Evolutionary conservation across 2,113 vertebrate genomes (phyloP), one percentile per base, ranked within the genome.

Genomic region (Tetrax tetrax): DNA sequence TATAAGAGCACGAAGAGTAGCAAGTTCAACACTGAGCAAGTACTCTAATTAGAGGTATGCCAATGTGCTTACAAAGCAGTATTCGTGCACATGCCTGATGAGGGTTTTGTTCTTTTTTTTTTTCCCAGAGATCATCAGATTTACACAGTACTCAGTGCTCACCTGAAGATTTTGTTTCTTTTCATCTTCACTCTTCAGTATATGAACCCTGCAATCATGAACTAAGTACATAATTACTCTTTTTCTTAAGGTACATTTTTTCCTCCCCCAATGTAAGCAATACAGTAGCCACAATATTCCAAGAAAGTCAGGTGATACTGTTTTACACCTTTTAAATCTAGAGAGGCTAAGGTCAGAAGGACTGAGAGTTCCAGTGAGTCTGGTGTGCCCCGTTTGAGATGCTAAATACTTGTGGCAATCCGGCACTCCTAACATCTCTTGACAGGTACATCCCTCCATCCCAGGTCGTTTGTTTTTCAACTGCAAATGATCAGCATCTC

Each of bases 251-350:
- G 47, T 14, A 19, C 14, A 8, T 15, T 57, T 64, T 64, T 63
- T 17, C 11, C 8, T 79, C 17, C 48, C n/a, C 10, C 59, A 37
- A 0, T 0, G n/a, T 35, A 18, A 80, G 17, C 9, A 35, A 18
- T 6, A 47, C 15, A 53, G 35, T 18, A 51, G 12, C 48, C 21
- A 31, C 38, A 61, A 19, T 27, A 35, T 18, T 64, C 16, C 63
- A 66, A 31, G 28, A 6, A 54, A 83, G 14, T 25, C 18, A 16
- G 65, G 35, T 3, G 29, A 51, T 28, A 28, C 6, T 16, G 6
- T 69, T 83, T 90, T 41, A 53, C 53, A 54, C 28, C 4, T 6
- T 33, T 57, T 64, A 37, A 24, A 31, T 21, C 41, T 23, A 16
- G 27, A 93, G 41, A 83, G 16, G 27, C 43, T 28, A 86, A 45